Percentiles rank a stretch among this genome's conserved stretches.
Conservation (phyloP, 2,113 vertebrate species). For the Gallinago jamesoni region DNA sequence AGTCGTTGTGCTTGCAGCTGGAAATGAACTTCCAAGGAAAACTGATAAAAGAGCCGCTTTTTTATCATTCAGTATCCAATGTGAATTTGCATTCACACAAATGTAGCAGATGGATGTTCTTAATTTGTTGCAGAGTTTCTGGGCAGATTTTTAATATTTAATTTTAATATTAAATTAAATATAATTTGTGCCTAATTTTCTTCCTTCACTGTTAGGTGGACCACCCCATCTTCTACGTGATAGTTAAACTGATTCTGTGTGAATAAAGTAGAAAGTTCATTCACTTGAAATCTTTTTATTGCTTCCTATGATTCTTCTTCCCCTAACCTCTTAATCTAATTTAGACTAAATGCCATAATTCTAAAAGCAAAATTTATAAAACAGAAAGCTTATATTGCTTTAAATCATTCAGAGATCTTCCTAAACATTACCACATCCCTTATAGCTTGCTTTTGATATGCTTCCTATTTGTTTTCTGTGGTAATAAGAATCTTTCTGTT, state of each 20-base stretch:
- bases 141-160: no score
- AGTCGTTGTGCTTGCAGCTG: not conserved
- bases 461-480: not conserved
- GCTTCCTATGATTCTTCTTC: not conserved
- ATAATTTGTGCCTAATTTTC: not conserved
- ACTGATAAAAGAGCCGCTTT: not conserved
- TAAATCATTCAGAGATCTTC: not conserved
- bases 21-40: not conserved
- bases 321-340: not conserved
- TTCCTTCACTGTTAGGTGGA: not conserved
- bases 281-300: not conserved
- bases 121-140: not conserved
- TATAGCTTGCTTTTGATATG: not conserved
- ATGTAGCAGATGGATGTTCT: not conserved
- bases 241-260: not conserved
- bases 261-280: not conserved
- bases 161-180: no score
- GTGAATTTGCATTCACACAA: not conserved
- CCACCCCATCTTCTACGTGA: not conserved
- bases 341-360: not conserved
- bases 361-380: not conserved
- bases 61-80: not conserved
- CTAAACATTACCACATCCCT: not conserved
- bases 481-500: not conserved
- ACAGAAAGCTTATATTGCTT: not conserved